Evolutionary conservation across 2,797 vertebrate species (phyloP).

Genomic region (Podarcis lilfordi): DNA sequence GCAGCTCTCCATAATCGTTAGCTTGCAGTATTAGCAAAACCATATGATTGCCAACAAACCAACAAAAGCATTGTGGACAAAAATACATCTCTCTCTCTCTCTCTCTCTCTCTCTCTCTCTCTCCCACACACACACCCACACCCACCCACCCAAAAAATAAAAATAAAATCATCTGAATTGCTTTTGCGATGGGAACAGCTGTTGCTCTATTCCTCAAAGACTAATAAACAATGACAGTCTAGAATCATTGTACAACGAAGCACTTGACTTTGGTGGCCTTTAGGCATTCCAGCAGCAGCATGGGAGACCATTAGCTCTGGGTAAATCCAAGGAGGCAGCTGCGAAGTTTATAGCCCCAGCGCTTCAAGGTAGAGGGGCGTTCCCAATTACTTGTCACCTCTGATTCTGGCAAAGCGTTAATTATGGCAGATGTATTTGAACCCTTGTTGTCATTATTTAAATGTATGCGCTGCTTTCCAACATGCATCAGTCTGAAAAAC

Average conservation of each 20-base stretch:
- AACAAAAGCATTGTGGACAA: neutral
- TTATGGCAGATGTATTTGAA: neutral
- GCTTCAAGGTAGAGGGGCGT: no score
- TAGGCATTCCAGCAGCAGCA: neutral
- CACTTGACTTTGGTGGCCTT: neutral
- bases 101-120: no score
- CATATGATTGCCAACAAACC: neutral
- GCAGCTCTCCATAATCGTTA: neutral
- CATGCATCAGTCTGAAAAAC: neutral
- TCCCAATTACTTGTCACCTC: neutral
- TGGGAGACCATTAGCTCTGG: slow-evolving; percentile 1
- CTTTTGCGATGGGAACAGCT: neutral
- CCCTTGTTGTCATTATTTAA: neutral
- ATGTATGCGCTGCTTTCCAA: neutral
- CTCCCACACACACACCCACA: no score
- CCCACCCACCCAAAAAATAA: neutral
- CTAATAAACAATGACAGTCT: neutral
- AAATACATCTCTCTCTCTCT: neutral
- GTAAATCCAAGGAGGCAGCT: neutral
- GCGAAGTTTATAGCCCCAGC: neutral
- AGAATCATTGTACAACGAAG: neutral
- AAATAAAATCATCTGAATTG: neutral
- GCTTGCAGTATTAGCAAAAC: neutral
- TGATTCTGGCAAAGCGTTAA: neutral
- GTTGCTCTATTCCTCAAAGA: neutral